Conservation (phyloP, 2,888 invertebrate species). For the Ryuthela nishihirai region DNA sequence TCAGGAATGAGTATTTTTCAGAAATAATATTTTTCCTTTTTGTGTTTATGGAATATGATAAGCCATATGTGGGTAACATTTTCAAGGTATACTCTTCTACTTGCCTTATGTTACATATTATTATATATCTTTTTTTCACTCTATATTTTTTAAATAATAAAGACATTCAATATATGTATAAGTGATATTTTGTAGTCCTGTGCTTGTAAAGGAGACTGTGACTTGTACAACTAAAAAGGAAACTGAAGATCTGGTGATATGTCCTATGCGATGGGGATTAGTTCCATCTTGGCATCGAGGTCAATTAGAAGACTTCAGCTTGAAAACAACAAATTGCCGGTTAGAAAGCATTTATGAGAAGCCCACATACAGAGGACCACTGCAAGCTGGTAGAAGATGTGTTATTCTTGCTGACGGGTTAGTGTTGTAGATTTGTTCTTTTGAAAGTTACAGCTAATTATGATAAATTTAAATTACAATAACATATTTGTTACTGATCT, state of each 20-base stretch:
- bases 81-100: no score
- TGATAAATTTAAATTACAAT: neutral
- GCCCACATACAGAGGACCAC: slow-evolving; percentile 63
- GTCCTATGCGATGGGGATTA: slow-evolving; percentile 80
- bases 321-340: slow-evolving; percentile 74
- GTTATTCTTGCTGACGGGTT: slow-evolving; percentile 75
- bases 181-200: slow-evolving; percentile 10
- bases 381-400: slow-evolving; percentile 69
- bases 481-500: neutral
- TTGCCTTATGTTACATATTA: no score
- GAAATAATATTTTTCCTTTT: no score
- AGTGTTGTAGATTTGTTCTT: slow-evolving; percentile 51
- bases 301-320: slow-evolving; percentile 55
- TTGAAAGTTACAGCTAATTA: neutral
- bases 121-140: no score
- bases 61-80: no score
- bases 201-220: slow-evolving; percentile 13
- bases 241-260: slow-evolving; percentile 39
- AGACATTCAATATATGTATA: no score
- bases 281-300: slow-evolving; percentile 77
- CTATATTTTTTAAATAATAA: no score
- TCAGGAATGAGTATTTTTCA: no score
- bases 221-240: neutral
- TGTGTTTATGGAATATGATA: no score
- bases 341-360: slow-evolving; percentile 67